Evolutionary conservation across 2,797 vertebrate species (phyloP), one percentile per base, ranked within the genome.

Genomic region (Pipistrellus pipistrellus): DNA sequence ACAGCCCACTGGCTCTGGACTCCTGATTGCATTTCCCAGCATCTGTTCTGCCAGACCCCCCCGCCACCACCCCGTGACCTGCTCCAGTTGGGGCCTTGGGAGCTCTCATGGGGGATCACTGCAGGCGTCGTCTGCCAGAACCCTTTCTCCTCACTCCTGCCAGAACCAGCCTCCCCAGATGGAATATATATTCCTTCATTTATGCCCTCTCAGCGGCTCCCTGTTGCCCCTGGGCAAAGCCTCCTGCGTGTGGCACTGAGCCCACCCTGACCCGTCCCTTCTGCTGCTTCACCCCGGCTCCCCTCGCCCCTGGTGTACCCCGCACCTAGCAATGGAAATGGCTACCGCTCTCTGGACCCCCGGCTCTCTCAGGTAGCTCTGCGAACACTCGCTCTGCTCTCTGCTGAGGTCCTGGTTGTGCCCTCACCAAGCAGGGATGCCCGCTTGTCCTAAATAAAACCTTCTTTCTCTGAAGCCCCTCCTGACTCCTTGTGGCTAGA

Each of bases 61-160:
- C 7, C 0, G 2, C 20, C n/a, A 15, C 13, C 2, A 3, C 7
- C 11, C 27, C 3, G 15, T 1, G 44, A 57, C 38, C 66, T 48
- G 41, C 8, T 64, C 20, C 27, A 21, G 5, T 21, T 27, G 41
- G 51, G 69, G 23, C 17, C 66, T 68, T 27, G 8, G 46, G 6
- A 30, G 4, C 53, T 68, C 9, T 53, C 51, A 14, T 10, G 14
- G 25, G 25, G n/a, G 44, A 51, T 64, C 41, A 21, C 12, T 9
- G 41, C 23, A 51, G 25, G 21, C 25, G 18, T 66, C 64, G 62
- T 72, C 32, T 48, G 55, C 48, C 21, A 32, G 55, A 59, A 12
- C 17, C 5, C 88, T 73, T 92, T 51, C 25, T 25, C 53, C 5
- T 41, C 17, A 1, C 18, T 62, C 17, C 87, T 57, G 1, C n/a